These are phyloP conservation scores for human (Homo sapiens) DNA, from an alignment of 2,113 vertebrate genomes.

Conservation along the genomic window DNA sequence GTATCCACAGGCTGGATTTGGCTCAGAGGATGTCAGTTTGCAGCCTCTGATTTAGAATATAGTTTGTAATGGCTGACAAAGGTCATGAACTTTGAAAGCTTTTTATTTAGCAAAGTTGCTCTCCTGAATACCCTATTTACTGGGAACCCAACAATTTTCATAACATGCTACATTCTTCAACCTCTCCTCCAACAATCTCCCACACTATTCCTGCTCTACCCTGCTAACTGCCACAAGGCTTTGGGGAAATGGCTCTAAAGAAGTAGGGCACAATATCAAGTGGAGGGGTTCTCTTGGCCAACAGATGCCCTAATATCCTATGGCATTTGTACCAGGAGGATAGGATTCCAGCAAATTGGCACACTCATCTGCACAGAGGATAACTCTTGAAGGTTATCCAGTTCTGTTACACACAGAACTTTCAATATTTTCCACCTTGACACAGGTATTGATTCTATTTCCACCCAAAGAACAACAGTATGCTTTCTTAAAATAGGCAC, in stretches of 20 bases:
- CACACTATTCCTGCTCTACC: background rate
- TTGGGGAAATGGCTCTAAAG: background rate
- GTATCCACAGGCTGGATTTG: background rate
- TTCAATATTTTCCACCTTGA: background rate
- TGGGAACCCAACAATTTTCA: background rate
- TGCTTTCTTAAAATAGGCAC: background rate
- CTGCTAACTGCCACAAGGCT: background rate
- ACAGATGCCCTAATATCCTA: background rate
- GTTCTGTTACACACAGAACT: background rate
- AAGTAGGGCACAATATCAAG: background rate
- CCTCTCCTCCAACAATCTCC: background rate
- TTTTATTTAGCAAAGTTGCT: background rate
- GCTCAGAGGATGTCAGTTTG: background rate
- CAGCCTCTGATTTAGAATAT: constrained; percentile 24
- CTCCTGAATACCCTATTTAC: background rate
- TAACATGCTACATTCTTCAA: background rate
- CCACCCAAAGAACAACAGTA: background rate
- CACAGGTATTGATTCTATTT: background rate
- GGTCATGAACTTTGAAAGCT: background rate
- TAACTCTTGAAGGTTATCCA: background rate
- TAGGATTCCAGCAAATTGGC: background rate
- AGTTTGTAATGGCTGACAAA: constrained; percentile 1
- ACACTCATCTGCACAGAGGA: background rate
- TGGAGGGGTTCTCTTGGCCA: background rate
- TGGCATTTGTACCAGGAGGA: background rate